Percentiles rank a stretch among this genome's conserved stretches.
Evolutionary conservation across 2,888 invertebrate species (phyloP).

Genomic region (Synanthedon vespiformis): DNA sequence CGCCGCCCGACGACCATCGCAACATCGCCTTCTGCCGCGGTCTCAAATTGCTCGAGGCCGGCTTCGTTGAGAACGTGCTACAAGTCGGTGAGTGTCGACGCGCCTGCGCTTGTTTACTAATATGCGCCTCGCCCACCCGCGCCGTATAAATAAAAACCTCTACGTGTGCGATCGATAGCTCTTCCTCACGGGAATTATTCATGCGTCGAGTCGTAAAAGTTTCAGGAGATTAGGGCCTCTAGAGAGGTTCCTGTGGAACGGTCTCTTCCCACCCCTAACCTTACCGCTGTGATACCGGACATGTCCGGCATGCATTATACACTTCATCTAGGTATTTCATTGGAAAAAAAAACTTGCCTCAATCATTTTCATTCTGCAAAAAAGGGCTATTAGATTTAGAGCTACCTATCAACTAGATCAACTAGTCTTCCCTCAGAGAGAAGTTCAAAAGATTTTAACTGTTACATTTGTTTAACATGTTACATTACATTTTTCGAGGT

Average conservation of each 20-base stretch:
- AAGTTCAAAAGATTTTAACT: no score
- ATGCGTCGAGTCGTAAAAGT: constrained; percentile 61
- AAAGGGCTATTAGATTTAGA: no score
- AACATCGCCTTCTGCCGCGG: constrained; percentile 89
- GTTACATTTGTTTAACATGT: no score
- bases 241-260: constrained; percentile 12
- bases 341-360: constrained; percentile 27
- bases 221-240: constrained; percentile 57
- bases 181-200: constrained; percentile 69
- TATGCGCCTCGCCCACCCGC: constrained; percentile 70
- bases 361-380: constrained; percentile 6
- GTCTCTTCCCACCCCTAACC: not conserved
- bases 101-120: constrained; percentile 70
- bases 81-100: constrained; percentile 85
- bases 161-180: constrained; percentile 70
- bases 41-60: constrained; percentile 83
- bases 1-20: constrained; percentile 77
- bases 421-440: no score
- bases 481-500: no score
- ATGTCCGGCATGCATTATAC: not conserved
- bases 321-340: constrained; percentile 4
- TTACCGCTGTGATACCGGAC: constrained; percentile 2
- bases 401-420: no score
- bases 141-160: constrained; percentile 70
- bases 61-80: constrained; percentile 86